A percentile compares a stretch with the other conserved stretches of the same genome.
Evolutionary conservation across 2,888 invertebrate species (phyloP).

Genomic region (Zootermopsis nevadensis): DNA sequence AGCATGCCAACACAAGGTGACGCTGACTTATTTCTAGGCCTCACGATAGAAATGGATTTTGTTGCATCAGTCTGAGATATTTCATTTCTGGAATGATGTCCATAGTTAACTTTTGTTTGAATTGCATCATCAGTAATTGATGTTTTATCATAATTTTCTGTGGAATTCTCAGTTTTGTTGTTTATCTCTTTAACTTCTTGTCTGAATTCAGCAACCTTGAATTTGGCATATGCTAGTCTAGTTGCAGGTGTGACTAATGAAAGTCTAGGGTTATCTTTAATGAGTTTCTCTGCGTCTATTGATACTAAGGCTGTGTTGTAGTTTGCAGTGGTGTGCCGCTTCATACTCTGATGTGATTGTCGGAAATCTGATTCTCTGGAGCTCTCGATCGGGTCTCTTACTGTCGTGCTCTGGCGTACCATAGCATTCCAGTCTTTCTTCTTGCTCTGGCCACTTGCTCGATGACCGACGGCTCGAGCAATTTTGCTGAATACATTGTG

Average conservation of each 20-base stretch:
- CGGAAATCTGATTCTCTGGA: constrained; percentile 74
- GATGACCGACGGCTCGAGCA: constrained; percentile 80
- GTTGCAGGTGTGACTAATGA: constrained; percentile 81
- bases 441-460: constrained; percentile 58
- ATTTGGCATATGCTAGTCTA: constrained; percentile 87
- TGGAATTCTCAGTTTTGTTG: constrained; percentile 2
- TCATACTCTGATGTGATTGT: constrained; percentile 77
- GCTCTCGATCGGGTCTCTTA: constrained; percentile 82
- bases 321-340: constrained; percentile 76
- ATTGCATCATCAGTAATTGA: neutral
- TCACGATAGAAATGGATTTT: no score
- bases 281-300: constrained; percentile 78
- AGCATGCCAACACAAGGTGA: no score
- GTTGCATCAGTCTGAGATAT: neutral
- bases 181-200: constrained; percentile 65
- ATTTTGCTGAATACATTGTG: constrained; percentile 84
- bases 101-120: neutral
- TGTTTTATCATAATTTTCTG: neutral
- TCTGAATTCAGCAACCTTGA: constrained; percentile 80
- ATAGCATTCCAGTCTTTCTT: constrained; percentile 84
- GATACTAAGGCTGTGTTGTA: constrained; percentile 71
- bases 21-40: no score
- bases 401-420: constrained; percentile 74
- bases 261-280: constrained; percentile 85
- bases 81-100: neutral